Conservation (phyloP, 2,797 vertebrate species). For the Danio choprae region DNA sequence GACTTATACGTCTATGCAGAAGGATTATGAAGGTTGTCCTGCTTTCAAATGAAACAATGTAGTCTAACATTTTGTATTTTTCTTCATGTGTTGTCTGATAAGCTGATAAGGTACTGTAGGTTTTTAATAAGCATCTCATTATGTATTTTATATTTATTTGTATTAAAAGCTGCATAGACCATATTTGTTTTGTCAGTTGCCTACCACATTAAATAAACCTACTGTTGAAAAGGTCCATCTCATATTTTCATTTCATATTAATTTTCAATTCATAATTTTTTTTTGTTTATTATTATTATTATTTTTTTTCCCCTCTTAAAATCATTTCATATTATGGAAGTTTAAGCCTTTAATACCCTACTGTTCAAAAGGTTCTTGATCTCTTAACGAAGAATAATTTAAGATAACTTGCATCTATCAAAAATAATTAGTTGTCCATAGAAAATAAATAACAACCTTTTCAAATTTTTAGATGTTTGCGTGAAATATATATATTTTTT, state of each 20-base stretch:
- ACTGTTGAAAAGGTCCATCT: slow-evolving; percentile 39
- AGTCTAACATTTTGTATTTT: slow-evolving; percentile 57
- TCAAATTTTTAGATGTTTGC: no score
- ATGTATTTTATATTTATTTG: slow-evolving; percentile 73
- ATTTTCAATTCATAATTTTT: not conserved
- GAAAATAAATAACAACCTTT: no score
- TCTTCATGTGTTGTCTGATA: slow-evolving; percentile 47
- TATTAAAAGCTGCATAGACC: slow-evolving; percentile 63
- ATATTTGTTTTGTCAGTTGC: slow-evolving; percentile 63
- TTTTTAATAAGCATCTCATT: slow-evolving; percentile 57
- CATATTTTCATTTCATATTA: slow-evolving; percentile 23
- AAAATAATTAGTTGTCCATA: no score
- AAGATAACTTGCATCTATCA: no score
- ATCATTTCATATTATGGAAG: not conserved
- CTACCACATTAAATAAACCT: slow-evolving; percentile 64
- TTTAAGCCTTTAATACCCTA: no score
- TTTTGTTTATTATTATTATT: not conserved
- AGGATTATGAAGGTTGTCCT: slow-evolving; percentile 64
- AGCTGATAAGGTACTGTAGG: slow-evolving; percentile 60
- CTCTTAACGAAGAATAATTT: no score
- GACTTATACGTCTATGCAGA: slow-evolving; percentile 76
- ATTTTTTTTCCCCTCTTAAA: not conserved
- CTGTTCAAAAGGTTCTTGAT: no score
- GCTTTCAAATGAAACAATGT: slow-evolving; percentile 68
- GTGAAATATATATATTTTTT: no score